A percentile compares a stretch with the other conserved stretches of the same genome.
Evolutionary conservation across 1,140 invertebrate species (phyloP).

Genomic region (Hycleus cichorii): DNA sequence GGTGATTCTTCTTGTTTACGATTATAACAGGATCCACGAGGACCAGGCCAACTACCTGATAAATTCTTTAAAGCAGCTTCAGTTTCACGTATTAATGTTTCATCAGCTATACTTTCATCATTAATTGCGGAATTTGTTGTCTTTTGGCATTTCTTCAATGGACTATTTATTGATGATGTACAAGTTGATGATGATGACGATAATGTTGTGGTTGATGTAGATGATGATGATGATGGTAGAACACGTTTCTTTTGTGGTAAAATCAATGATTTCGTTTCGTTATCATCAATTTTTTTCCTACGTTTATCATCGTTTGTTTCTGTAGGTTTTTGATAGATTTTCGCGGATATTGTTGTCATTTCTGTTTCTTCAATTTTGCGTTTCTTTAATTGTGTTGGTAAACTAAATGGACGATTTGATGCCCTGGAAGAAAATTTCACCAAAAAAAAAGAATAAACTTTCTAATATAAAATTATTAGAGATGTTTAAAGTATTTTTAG

Average conservation of each 20-base stretch:
- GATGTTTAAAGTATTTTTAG: too few relatives aligned
- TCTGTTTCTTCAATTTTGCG: slow-evolving; percentile 41
- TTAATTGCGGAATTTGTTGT: slow-evolving; percentile 29
- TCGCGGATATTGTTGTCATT: slow-evolving; percentile 34
- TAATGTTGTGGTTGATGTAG: slow-evolving; percentile 11
- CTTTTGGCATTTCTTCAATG: slow-evolving; percentile 46
- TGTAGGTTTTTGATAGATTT: slow-evolving; percentile 38
- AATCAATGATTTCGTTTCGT: slow-evolving; percentile 42
- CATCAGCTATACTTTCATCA: slow-evolving; percentile 60
- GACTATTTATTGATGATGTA: slow-evolving; percentile 41
- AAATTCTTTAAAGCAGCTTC: slow-evolving; percentile 76
- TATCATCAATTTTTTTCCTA: slow-evolving; percentile 43
- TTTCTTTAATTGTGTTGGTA: slow-evolving; percentile 48
- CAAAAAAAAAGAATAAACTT: too few relatives aligned
- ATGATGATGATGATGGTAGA: slow-evolving; percentile 38
- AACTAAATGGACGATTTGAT: slow-evolving; percentile 32
- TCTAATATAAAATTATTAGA: too few relatives aligned
- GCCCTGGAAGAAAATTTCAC: slow-evolving; percentile 32
- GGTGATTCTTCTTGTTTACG: slow-evolving; percentile 65
- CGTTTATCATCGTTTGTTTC: slow-evolving; percentile 43
- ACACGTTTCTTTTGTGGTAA: slow-evolving; percentile 57
- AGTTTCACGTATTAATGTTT: slow-evolving; percentile 74
- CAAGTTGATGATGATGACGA: slow-evolving; percentile 13
- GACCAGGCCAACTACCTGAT: slow-evolving; percentile 70
- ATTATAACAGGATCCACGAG: slow-evolving; percentile 54